Evolutionary conservation across 2,888 invertebrate genomes (phyloP).

Genomic region (Copidosoma aretas): DNA sequence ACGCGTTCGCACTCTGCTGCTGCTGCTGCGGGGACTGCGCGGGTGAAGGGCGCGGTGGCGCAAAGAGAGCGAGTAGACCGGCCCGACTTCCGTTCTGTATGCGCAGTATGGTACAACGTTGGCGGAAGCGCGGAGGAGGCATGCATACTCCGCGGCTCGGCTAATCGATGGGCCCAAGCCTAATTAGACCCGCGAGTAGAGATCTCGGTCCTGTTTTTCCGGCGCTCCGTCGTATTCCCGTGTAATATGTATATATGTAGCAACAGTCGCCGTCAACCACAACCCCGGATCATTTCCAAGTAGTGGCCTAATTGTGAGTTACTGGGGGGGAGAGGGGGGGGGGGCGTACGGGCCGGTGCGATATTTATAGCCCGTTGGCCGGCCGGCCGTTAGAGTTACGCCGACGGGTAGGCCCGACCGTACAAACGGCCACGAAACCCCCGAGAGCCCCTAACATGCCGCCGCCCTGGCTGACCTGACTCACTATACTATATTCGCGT

Average conservation of each 20-base stretch:
- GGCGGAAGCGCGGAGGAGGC: no score
- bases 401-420: slow-evolving; percentile 11
- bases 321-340: slow-evolving; percentile 4
- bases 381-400: slow-evolving; percentile 1
- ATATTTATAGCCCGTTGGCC: slow-evolving; percentile 21
- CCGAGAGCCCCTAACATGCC: no score
- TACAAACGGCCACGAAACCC: background rate
- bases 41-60: no score
- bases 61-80: no score
- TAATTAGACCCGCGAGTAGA: slow-evolving; percentile 40
- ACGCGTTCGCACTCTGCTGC: background rate
- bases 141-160: background rate
- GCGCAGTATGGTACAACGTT: no score
- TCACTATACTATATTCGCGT: slow-evolving; percentile 11
- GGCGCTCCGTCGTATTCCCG: no score
- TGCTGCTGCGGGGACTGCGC: no score
- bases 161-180: slow-evolving; percentile 33
- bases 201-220: slow-evolving; percentile 32
- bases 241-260: no score
- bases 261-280: no score
- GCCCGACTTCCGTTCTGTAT: no score
- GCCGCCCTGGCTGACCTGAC: no score
- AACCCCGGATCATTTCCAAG: no score
- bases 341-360: slow-evolving; percentile 19
- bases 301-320: slow-evolving; percentile 36